These are phyloP conservation scores for Serranus cabrilla DNA, from an alignment of 2,797 vertebrate species.

Conservation along the genomic window DNA sequence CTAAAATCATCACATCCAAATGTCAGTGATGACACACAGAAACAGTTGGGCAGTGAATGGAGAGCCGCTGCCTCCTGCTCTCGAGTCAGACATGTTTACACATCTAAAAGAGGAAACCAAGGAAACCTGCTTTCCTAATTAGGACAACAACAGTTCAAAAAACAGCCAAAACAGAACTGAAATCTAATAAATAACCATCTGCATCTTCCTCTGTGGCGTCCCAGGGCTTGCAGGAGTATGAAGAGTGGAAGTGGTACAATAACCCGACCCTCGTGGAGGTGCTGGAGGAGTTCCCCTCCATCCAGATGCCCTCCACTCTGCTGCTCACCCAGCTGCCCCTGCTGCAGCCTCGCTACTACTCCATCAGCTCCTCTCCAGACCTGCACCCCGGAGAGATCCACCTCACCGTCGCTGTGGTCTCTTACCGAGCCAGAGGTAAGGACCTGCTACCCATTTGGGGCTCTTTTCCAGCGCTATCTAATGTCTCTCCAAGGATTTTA, in stretches of 20 bases:
- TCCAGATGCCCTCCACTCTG: conserved; percentile 95
- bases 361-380: conserved; percentile 97
- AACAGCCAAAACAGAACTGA: not conserved
- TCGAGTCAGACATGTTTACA: conserved; percentile 41
- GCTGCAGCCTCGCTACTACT: conserved; percentile 97
- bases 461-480: not conserved
- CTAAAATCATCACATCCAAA: conserved; percentile 66
- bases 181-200: not conserved
- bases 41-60: conserved; percentile 55
- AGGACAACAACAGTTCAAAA: not conserved
- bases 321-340: conserved; percentile 96
- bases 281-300: conserved; percentile 94
- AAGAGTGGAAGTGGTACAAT: conserved; percentile 99
- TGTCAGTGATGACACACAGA: conserved; percentile 69
- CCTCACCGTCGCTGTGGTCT: conserved; percentile 96
- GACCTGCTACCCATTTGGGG: not conserved
- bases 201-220: not conserved
- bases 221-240: conserved; percentile 97
- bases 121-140: not conserved
- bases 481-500: conserved; percentile 14
- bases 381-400: conserved; percentile 94
- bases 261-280: conserved; percentile 96
- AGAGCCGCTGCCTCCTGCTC: conserved; percentile 57
- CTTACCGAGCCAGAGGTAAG: conserved; percentile 93
- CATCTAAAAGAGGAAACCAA: conserved; percentile 46